phyloP scores from a whole-genome alignment of 2,888 invertebrate genomes.

The Hemaris fuciformis region DNA sequence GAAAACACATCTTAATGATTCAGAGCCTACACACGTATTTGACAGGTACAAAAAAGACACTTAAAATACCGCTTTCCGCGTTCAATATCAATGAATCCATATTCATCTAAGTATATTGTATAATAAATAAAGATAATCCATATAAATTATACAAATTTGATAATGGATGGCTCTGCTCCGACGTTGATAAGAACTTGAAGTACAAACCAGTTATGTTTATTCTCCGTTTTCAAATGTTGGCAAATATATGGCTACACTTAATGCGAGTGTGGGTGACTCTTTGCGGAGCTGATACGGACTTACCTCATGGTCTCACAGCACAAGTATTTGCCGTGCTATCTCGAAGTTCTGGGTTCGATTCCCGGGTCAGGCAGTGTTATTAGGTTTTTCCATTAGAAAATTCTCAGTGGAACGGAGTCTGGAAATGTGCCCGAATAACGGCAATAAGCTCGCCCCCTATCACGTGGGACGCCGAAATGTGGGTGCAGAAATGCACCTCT shows the following conservation, averaged over 20 bases:
- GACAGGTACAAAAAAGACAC: neutral
- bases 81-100: neutral
- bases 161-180: slow-evolving; percentile 11
- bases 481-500: too few species aligned
- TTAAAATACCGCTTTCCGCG: too few species aligned
- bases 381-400: too few species aligned
- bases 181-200: slow-evolving; percentile 10
- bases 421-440: too few species aligned
- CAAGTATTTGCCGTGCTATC: too few species aligned
- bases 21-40: neutral
- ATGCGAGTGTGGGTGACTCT: neutral
- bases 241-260: neutral
- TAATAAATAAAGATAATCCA: slow-evolving; percentile 27
- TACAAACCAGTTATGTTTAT: slow-evolving; percentile 13
- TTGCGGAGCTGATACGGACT: neutral
- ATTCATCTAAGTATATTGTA: slow-evolving; percentile 12
- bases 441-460: too few species aligned
- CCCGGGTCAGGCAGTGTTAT: too few species aligned
- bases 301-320: too few species aligned
- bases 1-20: too few species aligned
- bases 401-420: too few species aligned
- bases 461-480: too few species aligned
- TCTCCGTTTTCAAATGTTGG: neutral
- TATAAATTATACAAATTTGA: slow-evolving; percentile 27
- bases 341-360: too few species aligned